Conservation (phyloP, 2,113 vertebrate genomes). For the Poecilia latipinna region DNA sequence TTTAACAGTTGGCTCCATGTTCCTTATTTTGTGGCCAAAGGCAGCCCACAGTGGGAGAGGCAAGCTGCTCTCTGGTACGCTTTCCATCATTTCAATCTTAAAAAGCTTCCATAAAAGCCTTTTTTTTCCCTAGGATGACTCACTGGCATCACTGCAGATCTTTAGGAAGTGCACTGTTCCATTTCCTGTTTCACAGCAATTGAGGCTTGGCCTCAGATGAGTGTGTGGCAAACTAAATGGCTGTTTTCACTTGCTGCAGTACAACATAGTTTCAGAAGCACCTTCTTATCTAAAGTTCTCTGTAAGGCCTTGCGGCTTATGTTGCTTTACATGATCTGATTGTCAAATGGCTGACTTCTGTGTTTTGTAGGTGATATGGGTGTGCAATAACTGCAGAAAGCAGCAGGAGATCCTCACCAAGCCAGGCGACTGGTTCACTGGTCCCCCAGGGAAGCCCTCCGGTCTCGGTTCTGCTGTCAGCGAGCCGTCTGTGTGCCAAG, state of each 20-base stretch:
- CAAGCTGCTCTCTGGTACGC: slow-evolving; percentile 51
- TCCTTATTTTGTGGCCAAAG: slow-evolving; percentile 41
- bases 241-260: slow-evolving; percentile 26
- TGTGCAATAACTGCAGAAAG: slow-evolving; percentile 99
- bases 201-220: slow-evolving; percentile 31
- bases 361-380: slow-evolving; percentile 93
- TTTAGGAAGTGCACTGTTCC: slow-evolving; percentile 59
- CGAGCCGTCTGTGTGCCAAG: slow-evolving; percentile 88
- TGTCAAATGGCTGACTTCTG: neutral
- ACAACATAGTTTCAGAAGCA: slow-evolving; percentile 19
- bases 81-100: slow-evolving; percentile 53
- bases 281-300: neutral
- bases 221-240: slow-evolving; percentile 14
- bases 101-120: slow-evolving; percentile 46
- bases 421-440: slow-evolving; percentile 94
- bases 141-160: slow-evolving; percentile 36
- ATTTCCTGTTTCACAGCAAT: slow-evolving; percentile 46
- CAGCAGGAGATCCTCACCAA: slow-evolving; percentile 98
- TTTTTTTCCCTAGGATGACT: slow-evolving; percentile 28
- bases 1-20: slow-evolving; percentile 52
- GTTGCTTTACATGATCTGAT: neutral
- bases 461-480: slow-evolving; percentile 89
- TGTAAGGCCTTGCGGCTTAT: neutral
- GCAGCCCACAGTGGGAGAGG: slow-evolving; percentile 36
- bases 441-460: slow-evolving; percentile 80